phyloP scores from a whole-genome alignment of 2,797 vertebrate species.

The Epinephelus awoara region DNA sequence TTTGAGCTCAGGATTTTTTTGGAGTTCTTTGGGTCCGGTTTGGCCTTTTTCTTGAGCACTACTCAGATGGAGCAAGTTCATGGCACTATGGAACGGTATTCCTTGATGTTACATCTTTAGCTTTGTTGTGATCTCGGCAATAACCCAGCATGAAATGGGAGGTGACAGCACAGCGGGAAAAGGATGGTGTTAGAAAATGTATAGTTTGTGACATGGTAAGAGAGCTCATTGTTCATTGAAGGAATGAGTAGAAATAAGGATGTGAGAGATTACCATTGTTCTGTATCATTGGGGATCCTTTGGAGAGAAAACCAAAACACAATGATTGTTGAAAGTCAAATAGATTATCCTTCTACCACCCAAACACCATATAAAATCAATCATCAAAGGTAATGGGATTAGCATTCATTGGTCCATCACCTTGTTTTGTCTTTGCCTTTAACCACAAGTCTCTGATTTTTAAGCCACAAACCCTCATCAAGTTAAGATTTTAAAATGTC shows the following conservation, averaged over 20 bases:
- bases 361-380: slow-evolving; percentile 79
- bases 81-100: slow-evolving; percentile 30
- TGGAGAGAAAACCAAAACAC: slow-evolving; percentile 86
- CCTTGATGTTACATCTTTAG: slow-evolving; percentile 2
- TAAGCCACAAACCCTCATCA: slow-evolving; percentile 56
- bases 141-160: slow-evolving; percentile 73
- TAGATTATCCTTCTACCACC: slow-evolving; percentile 78
- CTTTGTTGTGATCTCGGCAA: slow-evolving; percentile 49
- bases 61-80: slow-evolving; percentile 13
- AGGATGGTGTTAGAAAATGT: slow-evolving; percentile 82
- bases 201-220: slow-evolving; percentile 79
- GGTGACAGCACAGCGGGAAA: slow-evolving; percentile 79
- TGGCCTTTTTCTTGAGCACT: slow-evolving; percentile 21
- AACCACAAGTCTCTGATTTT: slow-evolving; percentile 66
- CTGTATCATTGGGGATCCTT: slow-evolving; percentile 87
- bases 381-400: slow-evolving; percentile 78
- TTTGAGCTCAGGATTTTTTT: not conserved
- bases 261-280: slow-evolving; percentile 87
- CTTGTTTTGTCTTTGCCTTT: slow-evolving; percentile 57
- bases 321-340: slow-evolving; percentile 84
- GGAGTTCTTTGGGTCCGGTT: slow-evolving; percentile 25
- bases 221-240: slow-evolving; percentile 83
- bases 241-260: slow-evolving; percentile 79
- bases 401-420: slow-evolving; percentile 78
- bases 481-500: slow-evolving; percentile 51